A percentile compares a stretch with the other conserved stretches of the same genome.
These are phyloP conservation scores for Ptychoptera albimana DNA, from an alignment of 2,888 invertebrate genomes.

Conservation along the genomic window DNA sequence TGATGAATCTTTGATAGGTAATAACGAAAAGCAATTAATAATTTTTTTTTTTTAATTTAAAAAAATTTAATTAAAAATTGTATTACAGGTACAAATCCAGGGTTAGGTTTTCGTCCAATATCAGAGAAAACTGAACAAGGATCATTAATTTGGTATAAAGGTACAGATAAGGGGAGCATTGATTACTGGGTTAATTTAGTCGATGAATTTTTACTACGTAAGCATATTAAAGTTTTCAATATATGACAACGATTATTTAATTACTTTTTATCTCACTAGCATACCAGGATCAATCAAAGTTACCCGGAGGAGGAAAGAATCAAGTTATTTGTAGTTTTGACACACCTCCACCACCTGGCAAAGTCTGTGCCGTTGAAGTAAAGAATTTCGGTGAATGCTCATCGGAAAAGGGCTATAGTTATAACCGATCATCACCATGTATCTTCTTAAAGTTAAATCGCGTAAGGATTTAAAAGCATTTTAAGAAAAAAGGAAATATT, in stretches of 20 bases:
- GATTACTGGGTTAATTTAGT: constrained; percentile 37
- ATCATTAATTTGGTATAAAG: constrained; percentile 42
- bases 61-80: background rate
- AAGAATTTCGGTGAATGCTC: constrained; percentile 36
- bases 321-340: constrained; percentile 38
- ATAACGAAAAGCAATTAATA: constrained; percentile 9
- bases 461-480: constrained; percentile 31
- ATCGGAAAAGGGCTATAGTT: constrained; percentile 43
- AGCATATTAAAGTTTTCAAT: constrained; percentile 20
- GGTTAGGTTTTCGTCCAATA: constrained; percentile 49
- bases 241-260: too few relatives aligned
- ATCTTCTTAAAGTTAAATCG: constrained; percentile 72
- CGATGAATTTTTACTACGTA: constrained; percentile 41
- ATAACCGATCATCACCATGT: constrained; percentile 59
- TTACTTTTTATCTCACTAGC: constrained; percentile 14
- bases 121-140: constrained; percentile 36
- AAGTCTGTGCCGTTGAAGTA: constrained; percentile 37
- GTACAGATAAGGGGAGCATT: constrained; percentile 34
- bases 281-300: constrained; percentile 27
- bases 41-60: constrained; percentile 2
- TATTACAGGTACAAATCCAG: constrained; percentile 34
- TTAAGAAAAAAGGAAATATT: background rate
- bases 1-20: constrained; percentile 59
- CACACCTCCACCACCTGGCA: constrained; percentile 27
- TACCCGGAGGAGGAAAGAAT: constrained; percentile 32